Evolutionary conservation across 2,113 vertebrate genomes (phyloP), one percentile per base, ranked within the genome.

Genomic region (Thunnus thynnus): DNA sequence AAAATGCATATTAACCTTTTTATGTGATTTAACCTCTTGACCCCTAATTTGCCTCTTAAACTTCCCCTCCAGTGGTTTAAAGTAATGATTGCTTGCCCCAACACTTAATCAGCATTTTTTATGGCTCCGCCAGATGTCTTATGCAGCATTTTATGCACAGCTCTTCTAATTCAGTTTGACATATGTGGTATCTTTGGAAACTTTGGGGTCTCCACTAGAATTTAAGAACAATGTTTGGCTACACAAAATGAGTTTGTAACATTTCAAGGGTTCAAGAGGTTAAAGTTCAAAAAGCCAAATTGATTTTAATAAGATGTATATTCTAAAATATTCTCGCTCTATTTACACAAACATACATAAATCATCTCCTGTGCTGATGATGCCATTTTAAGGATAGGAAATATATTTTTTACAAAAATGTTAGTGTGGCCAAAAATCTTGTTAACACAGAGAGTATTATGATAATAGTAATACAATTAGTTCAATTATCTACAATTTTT

Each of bases 121-220:
- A 56, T 62, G 30, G 78, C 62, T 50, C 20, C 41, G 11, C 32
- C 69, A 81, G 48, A 77, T 58, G 55, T 82, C 57, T 58, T n/a
- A 27, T 16, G 25, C 65, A 48, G 60, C 20, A 79, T n/a, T 82
- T 66, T 56, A 56, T 61, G 14, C 46, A 48, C 66, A 52, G 54
- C 41, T 66, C 55, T 30, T 58, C 13, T 72, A 72, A 79, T 64
- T 72, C 57, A 50, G 17, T 61, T 48, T 32, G 75, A 79, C 66
- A 61, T 68, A n/a, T 78, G 68, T 66, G 79, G 67, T 79, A 32
- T 80, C 61, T 83, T 62, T 76, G 66, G 73, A 63, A 76, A 68
- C 6, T 32, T 14, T 54, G 75, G 12, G 55, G 57, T 78, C 4
- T 58, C 58, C 36, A 3, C 70, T 22, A 25, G 65, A 66, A 75